These are phyloP conservation scores for Montipora cactus DNA, from an alignment of 64 coral and sea anemone species.

Conservation along the genomic window DNA sequence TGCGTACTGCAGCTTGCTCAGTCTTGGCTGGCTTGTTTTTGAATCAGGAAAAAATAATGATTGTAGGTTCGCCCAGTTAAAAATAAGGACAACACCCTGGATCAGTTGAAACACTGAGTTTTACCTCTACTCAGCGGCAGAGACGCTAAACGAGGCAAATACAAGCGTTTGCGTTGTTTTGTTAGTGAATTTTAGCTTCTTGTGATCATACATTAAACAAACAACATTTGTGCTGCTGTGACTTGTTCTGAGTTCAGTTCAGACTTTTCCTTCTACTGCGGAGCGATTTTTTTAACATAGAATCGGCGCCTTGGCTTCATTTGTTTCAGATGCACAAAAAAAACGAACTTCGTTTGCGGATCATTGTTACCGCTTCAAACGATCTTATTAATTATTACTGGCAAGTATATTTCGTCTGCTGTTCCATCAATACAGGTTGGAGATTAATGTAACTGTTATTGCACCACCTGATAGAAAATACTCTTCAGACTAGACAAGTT, in stretches of 20 bases:
- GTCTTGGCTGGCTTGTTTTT: slow-evolving; percentile 33
- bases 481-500: not conserved
- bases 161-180: not conserved
- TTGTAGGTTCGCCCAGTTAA: slow-evolving; percentile 49
- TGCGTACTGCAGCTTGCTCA: not conserved
- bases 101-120: not conserved
- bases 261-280: not conserved
- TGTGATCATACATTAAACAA: slow-evolving; percentile 40
- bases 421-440: slow-evolving; percentile 2
- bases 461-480: not conserved
- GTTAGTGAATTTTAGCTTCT: slow-evolving; percentile 8
- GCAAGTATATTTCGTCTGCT: not conserved
- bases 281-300: not conserved
- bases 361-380: slow-evolving; percentile 24
- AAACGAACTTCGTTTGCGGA: not conserved
- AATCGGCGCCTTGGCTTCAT: slow-evolving; percentile 7
- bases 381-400: slow-evolving; percentile 38
- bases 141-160: not conserved
- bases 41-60: slow-evolving; percentile 36
- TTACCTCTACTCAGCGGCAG: not conserved
- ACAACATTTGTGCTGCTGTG: slow-evolving; percentile 11
- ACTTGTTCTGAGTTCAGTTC: not conserved
- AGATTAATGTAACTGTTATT: not conserved
- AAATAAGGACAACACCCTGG: slow-evolving; percentile 62
- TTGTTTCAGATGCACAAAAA: slow-evolving; percentile 8